Conservation (phyloP, 2,888 invertebrate species). For the Boloria euphrosyne region DNA sequence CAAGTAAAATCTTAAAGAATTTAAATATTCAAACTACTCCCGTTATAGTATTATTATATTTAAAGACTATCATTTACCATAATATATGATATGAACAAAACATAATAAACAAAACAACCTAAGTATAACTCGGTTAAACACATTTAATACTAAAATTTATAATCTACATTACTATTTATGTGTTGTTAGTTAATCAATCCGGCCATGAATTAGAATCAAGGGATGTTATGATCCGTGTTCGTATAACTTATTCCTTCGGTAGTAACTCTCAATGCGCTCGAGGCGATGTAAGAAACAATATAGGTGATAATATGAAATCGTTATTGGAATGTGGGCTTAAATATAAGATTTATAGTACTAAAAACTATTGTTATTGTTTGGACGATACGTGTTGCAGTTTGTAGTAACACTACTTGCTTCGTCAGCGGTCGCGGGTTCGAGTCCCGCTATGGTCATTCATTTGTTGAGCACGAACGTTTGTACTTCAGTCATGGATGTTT, state of each 20-base stretch:
- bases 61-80: no score
- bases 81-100: no score
- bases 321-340: neutral
- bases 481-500: no score
- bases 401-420: no score
- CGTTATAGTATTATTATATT: no score
- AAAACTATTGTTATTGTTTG: neutral
- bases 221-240: slow-evolving; percentile 38
- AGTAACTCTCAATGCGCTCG: slow-evolving; percentile 33
- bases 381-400: no score
- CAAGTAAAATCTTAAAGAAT: no score
- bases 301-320: neutral
- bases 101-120: no score
- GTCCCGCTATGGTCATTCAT: no score
- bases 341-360: neutral
- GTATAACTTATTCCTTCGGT: slow-evolving; percentile 34
- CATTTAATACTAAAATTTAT: slow-evolving; percentile 19
- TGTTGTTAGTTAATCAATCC: slow-evolving; percentile 39
- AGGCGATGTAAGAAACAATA: slow-evolving; percentile 35
- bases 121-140: slow-evolving; percentile 1
- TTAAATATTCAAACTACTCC: no score
- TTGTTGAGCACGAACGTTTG: no score
- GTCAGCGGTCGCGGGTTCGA: no score
- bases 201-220: slow-evolving; percentile 45
- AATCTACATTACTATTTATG: slow-evolving; percentile 26